These are phyloP conservation scores for Aphelinus atriplicis DNA, from an alignment of 1,140 invertebrate genomes.

Conservation along the genomic window DNA sequence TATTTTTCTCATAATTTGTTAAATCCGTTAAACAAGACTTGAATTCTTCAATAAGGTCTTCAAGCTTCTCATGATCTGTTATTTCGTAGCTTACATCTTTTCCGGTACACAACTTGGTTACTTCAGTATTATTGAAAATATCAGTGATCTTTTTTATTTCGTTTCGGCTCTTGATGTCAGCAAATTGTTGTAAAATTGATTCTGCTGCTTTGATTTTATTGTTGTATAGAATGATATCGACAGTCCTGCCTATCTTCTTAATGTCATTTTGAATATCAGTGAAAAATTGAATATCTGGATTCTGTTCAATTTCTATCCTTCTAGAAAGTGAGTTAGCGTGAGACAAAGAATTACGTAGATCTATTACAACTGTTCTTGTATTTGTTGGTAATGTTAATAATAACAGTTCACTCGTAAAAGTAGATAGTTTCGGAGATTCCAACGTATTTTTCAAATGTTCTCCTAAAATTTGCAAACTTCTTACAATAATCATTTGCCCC, in stretches of 20 bases:
- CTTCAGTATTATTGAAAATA: not conserved
- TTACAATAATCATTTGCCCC: conserved; percentile 8
- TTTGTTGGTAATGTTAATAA: conserved; percentile 14
- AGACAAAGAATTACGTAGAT: conserved; percentile 12
- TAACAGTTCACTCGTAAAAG: not conserved
- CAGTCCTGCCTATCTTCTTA: conserved; percentile 3
- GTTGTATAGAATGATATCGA: not conserved
- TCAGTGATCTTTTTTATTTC: conserved; percentile 5
- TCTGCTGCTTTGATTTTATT: conserved; percentile 5
- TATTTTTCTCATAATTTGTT: not conserved
- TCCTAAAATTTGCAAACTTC: conserved; percentile 19
- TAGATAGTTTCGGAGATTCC: conserved; percentile 16
- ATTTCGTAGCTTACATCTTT: not conserved
- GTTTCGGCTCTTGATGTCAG: not conserved
- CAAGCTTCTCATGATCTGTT: conserved; percentile 5
- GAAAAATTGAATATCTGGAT: not conserved
- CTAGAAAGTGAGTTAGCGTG: conserved; percentile 2
- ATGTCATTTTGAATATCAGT: conserved; percentile 12
- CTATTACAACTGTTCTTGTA: conserved; percentile 15
- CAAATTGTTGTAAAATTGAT: not conserved
- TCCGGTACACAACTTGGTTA: not conserved
- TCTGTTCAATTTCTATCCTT: conserved; percentile 21
- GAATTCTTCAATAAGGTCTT: not conserved
- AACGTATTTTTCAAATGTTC: conserved; percentile 20
- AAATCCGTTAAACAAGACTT: conserved; percentile 4